A percentile compares a stretch with the other conserved stretches of the same genome.
Evolutionary conservation across 37 sponge, comb jelly and placozoan genomes (phyloP).

Genomic region (Agelas oroides): DNA sequence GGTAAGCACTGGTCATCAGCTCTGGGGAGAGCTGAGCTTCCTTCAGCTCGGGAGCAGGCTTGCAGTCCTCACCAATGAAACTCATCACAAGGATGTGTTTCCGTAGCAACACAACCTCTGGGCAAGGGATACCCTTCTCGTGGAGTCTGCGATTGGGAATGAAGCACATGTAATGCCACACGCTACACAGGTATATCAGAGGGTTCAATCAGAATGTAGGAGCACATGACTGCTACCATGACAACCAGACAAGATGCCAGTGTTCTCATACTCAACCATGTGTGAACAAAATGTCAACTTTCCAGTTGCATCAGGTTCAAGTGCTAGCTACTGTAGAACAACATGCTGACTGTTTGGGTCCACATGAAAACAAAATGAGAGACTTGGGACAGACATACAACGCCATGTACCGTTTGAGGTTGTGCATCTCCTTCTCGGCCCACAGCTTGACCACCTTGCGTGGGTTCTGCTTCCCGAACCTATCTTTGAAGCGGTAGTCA

Average conservation of each 20-base stretch:
- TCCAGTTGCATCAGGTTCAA: too few species aligned
- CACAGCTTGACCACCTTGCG: conserved; percentile 83
- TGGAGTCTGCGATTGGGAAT: too few species aligned
- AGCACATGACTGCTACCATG: too few species aligned
- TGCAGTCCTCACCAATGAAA: conserved; percentile 88
- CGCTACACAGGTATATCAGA: neutral
- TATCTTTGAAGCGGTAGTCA: conserved; percentile 86
- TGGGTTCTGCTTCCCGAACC: conserved; percentile 83
- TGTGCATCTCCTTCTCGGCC: conserved; percentile 98
- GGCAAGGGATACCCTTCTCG: conserved; percentile 79
- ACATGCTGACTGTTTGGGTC: too few species aligned
- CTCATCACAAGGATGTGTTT: conserved; percentile 95
- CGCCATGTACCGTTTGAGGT: conserved; percentile 87
- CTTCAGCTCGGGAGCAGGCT: conserved; percentile 88
- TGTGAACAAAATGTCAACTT: too few species aligned
- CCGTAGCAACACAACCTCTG: conserved; percentile 79
- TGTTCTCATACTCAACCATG: too few species aligned
- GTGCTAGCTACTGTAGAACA: too few species aligned
- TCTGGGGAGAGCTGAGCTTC: conserved; percentile 71
- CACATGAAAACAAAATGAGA: too few species aligned
- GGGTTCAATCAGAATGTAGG: too few species aligned
- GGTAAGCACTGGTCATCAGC: conserved; percentile 81
- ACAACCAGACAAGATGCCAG: too few species aligned
- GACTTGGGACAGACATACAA: too few species aligned
- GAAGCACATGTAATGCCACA: neutral